Percentiles rank a stretch among this genome's conserved stretches.
Conservation (phyloP, 2,888 invertebrate species). For the Petrophora chlorosata region DNA sequence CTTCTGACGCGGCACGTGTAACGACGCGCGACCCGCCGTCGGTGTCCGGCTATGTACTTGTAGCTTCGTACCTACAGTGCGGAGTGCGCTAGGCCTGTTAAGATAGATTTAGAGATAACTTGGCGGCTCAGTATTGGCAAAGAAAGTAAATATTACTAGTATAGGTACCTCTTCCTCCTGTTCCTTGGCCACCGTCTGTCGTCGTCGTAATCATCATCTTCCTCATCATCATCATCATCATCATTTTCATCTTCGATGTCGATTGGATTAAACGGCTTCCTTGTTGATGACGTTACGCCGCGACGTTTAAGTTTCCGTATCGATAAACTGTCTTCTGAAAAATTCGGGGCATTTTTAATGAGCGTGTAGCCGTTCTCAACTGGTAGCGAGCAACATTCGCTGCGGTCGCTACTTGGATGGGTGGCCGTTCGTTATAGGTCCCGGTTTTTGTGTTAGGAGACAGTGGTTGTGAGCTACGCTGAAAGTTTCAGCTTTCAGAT, state of each 20-base stretch:
- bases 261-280: constrained; percentile 10
- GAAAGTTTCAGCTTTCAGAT: no score
- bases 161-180: constrained; percentile 31
- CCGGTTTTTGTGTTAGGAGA: no score
- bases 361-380: neutral
- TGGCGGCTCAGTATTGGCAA: neutral
- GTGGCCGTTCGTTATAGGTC: no score
- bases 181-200: constrained; percentile 1
- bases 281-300: constrained; percentile 8
- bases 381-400: no score
- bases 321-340: constrained; percentile 2
- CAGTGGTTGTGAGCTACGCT: no score
- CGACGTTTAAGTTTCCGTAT: constrained; percentile 8
- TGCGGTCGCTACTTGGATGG: no score
- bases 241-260: constrained; percentile 17
- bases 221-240: constrained; percentile 25
- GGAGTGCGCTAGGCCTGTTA: no score
- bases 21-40: no score
- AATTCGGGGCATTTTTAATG: neutral
- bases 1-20: no score
- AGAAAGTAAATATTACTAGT: neutral
- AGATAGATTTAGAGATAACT: no score
- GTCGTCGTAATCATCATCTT: constrained; percentile 26
- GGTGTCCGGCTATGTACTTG: no score
- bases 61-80: no score